These are phyloP conservation scores for Pseudopodoces humilis DNA, from an alignment of 2,113 vertebrate species.

Conservation along the genomic window DNA sequence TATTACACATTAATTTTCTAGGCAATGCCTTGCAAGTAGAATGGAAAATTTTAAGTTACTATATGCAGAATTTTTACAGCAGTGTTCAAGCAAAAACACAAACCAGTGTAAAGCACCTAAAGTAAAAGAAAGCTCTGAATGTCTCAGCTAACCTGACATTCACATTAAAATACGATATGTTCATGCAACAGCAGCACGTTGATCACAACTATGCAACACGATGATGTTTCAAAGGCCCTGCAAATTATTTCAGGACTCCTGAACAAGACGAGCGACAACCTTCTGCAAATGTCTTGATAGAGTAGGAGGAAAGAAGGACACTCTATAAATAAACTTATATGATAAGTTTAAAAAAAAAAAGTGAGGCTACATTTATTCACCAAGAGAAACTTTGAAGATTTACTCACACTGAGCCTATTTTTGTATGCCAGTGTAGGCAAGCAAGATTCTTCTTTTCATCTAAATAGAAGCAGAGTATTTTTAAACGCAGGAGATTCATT, in stretches of 20 bases:
- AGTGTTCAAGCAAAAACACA: neutral
- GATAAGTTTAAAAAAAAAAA: neutral
- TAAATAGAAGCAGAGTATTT: conserved; percentile 60
- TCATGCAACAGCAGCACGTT: conserved; percentile 37
- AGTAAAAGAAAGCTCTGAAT: neutral
- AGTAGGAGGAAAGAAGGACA: conserved; percentile 54
- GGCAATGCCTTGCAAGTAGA: neutral
- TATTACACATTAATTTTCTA: neutral
- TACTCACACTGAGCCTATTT: conserved; percentile 59
- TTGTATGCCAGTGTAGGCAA: conserved; percentile 31
- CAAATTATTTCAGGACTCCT: conserved; percentile 59
- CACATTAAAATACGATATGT: conserved; percentile 22
- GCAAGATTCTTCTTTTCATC: conserved; percentile 48
- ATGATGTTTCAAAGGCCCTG: conserved; percentile 66
- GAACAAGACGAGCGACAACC: conserved; percentile 36
- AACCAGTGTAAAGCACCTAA: neutral
- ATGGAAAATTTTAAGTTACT: neutral
- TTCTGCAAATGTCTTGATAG: conserved; percentile 36
- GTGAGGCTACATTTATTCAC: conserved; percentile 12
- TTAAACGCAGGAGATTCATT: conserved; percentile 53
- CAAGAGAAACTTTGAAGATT: conserved; percentile 49
- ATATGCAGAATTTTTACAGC: neutral
- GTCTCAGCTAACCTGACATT: conserved; percentile 5
- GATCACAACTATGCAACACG: conserved; percentile 48
- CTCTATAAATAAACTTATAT: conserved; percentile 47